Evolutionary conservation across 1,140 invertebrate species (phyloP).

Genomic region (Caligus rogercresseyi): DNA sequence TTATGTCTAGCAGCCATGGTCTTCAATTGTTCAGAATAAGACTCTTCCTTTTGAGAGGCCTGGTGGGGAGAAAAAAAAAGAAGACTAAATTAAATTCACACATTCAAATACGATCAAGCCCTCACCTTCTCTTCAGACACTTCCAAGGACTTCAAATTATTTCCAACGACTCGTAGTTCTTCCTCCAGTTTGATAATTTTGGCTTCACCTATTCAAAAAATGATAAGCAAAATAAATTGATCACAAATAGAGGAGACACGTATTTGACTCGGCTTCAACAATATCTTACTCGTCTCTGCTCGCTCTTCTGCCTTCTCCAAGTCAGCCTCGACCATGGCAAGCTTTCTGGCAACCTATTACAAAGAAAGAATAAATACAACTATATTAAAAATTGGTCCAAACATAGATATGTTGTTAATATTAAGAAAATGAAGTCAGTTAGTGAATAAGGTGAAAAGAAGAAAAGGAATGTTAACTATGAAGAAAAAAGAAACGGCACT

Average conservation of each 20-base stretch:
- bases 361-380: neutral
- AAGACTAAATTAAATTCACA: constrained; percentile 8
- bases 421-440: too few relatives aligned
- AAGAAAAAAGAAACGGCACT: too few relatives aligned
- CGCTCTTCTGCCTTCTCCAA: constrained; percentile 1
- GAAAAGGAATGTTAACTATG: too few relatives aligned
- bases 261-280: too few relatives aligned
- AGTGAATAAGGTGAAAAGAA: too few relatives aligned
- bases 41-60: constrained; percentile 21
- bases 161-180: constrained; percentile 63
- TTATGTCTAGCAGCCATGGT: constrained; percentile 10
- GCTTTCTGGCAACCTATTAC: constrained; percentile 11
- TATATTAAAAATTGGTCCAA: too few relatives aligned
- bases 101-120: constrained; percentile 30
- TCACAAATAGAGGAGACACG: neutral
- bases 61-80: constrained; percentile 21
- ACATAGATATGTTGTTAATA: too few relatives aligned
- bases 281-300: neutral
- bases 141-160: constrained; percentile 98
- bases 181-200: constrained; percentile 96
- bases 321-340: constrained; percentile 10
- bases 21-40: constrained; percentile 18
- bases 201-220: neutral
- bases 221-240: neutral
- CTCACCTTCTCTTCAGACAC: constrained; percentile 95